These are phyloP conservation scores for Artemia franciscana DNA, from an alignment of 1,140 invertebrate genomes.

Conservation along the genomic window DNA sequence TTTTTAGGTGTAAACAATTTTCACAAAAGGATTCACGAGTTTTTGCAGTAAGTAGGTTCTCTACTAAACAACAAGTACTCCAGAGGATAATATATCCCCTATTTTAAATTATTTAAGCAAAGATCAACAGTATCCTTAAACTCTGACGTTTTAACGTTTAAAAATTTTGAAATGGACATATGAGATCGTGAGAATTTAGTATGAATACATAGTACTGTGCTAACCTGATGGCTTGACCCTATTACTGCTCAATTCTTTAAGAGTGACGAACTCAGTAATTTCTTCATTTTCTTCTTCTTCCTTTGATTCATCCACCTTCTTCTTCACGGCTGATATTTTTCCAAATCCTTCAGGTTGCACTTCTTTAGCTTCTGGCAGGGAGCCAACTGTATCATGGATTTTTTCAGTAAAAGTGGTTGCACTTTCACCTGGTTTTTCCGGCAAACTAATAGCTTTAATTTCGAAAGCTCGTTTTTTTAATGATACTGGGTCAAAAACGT, in stretches of 20 bases:
- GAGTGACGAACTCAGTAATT: conserved; percentile 25
- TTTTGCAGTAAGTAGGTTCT: too few relatives aligned
- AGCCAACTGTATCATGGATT: conserved; percentile 8
- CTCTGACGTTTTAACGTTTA: too few relatives aligned
- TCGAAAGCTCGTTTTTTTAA: conserved; percentile 17
- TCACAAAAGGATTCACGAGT: too few relatives aligned
- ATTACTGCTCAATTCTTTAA: conserved; percentile 37
- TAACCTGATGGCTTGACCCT: conserved; percentile 35
- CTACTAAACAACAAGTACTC: too few relatives aligned
- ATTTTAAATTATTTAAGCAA: too few relatives aligned
- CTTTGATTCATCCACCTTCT: conserved; percentile 7
- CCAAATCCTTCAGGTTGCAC: neutral
- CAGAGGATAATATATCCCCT: too few relatives aligned
- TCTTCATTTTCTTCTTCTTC: conserved; percentile 8
- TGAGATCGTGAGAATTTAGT: too few relatives aligned
- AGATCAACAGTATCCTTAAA: too few relatives aligned
- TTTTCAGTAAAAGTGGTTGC: conserved; percentile 10
- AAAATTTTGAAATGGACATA: too few relatives aligned
- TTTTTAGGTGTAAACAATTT: too few relatives aligned
- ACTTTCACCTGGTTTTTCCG: conserved; percentile 18
- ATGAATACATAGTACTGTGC: too few relatives aligned
- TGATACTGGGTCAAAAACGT: conserved; percentile 32
- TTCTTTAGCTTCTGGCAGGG: conserved; percentile 2
- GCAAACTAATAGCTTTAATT: too few relatives aligned
- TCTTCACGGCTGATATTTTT: neutral